A percentile compares a stretch with the other conserved stretches of the same genome.
These are phyloP conservation scores for Corythornis vintsioides DNA, from an alignment of 2,113 vertebrate genomes.

Conservation along the genomic window DNA sequence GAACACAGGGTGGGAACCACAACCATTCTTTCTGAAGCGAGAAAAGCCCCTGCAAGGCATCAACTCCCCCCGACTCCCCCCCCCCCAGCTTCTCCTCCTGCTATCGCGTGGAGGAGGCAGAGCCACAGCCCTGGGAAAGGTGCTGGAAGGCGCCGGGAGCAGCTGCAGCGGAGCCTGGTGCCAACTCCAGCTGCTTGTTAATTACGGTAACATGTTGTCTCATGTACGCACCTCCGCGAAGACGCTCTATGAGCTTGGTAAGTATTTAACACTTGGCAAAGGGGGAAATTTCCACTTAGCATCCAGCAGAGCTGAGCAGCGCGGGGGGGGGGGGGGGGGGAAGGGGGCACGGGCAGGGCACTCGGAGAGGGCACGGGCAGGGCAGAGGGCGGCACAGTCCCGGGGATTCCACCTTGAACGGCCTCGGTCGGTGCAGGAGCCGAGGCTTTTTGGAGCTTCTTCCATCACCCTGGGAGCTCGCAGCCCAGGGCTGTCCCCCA, in stretches of 20 bases:
- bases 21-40: neutral
- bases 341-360: slow-evolving; percentile 25
- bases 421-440: neutral
- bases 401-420: fast-evolving
- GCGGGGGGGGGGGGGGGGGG: neutral
- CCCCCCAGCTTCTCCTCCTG: neutral
- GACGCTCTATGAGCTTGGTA: slow-evolving; percentile 46
- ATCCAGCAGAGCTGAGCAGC: slow-evolving; percentile 21
- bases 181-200: slow-evolving; percentile 59
- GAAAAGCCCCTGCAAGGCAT: neutral
- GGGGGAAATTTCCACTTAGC: slow-evolving; percentile 49
- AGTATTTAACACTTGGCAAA: slow-evolving; percentile 55
- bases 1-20: fast-evolving
- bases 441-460: neutral
- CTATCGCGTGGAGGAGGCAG: neutral
- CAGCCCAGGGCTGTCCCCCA: neutral
- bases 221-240: slow-evolving; percentile 51
- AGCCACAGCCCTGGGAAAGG: slow-evolving; percentile 37
- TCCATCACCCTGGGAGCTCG: neutral
- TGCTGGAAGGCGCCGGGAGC: slow-evolving; percentile 1
- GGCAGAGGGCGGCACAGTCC: neutral
- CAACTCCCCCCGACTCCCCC: no score
- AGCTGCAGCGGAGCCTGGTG: slow-evolving; percentile 17
- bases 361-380: neutral
- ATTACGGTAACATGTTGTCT: slow-evolving; percentile 59